A percentile compares a stretch with the other conserved stretches of the same genome.
Evolutionary conservation across 1,140 invertebrate species (phyloP).

Genomic region (Choristoneura fumiferana): DNA sequence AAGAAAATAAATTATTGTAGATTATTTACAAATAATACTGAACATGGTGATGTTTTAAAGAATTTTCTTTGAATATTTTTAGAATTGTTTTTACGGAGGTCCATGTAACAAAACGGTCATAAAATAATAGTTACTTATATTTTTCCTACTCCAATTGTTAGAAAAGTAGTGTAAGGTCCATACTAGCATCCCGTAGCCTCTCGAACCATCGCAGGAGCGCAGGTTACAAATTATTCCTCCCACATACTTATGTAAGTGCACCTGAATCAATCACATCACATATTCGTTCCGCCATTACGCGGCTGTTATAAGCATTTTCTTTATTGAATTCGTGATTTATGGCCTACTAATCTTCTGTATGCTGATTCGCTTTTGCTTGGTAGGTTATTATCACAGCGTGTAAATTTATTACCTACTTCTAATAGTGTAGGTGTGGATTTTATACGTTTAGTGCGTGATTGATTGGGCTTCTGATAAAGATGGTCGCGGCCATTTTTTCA

Average conservation of each 20-base stretch:
- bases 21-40: no score
- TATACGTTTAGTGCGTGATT: slow-evolving; percentile 5
- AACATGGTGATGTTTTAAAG: no score
- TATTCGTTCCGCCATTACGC: slow-evolving; percentile 56
- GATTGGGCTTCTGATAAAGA: background rate
- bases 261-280: slow-evolving; percentile 68
- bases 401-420: slow-evolving; percentile 11
- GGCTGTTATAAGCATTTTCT: slow-evolving; percentile 43
- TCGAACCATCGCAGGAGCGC: slow-evolving; percentile 44
- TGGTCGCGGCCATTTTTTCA: no score
- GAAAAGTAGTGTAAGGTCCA: slow-evolving; percentile 33
- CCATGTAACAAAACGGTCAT: no score
- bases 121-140: no score
- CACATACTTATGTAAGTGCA: slow-evolving; percentile 64
- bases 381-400: slow-evolving; percentile 3
- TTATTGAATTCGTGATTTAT: slow-evolving; percentile 45
- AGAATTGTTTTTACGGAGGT: no score
- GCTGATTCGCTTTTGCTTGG: slow-evolving; percentile 3
- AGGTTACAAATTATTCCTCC: slow-evolving; percentile 71
- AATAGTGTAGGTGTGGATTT: slow-evolving; percentile 3
- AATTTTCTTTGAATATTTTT: no score
- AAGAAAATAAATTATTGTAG: no score
- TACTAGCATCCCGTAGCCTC: slow-evolving; percentile 24
- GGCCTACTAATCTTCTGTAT: slow-evolving; percentile 4
- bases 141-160: no score